Conservation (phyloP, 2,113 vertebrate species). For the Suncus etruscus region DNA sequence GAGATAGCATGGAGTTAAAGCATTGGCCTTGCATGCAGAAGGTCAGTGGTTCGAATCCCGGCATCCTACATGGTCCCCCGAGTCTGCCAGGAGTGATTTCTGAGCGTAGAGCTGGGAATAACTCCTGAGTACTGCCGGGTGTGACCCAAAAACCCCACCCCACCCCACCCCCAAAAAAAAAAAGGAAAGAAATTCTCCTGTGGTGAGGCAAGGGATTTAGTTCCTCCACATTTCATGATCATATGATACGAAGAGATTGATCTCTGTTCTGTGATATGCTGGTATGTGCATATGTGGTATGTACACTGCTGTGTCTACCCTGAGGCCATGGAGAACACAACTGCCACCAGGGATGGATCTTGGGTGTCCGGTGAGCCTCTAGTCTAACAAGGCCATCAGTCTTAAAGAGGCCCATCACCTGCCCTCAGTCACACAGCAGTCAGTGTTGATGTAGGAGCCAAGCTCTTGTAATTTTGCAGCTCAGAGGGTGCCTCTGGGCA, state of each 20-base stretch:
- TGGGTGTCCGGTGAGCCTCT: not conserved
- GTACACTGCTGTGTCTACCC: rapidly evolving
- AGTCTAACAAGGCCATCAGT: no score
- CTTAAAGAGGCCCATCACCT: not conserved
- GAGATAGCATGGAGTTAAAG: no score
- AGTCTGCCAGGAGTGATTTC: no score
- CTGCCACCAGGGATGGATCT: not conserved
- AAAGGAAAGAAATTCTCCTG: no score
- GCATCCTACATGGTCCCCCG: no score
- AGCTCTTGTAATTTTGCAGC: not conserved
- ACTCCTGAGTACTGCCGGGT: no score
- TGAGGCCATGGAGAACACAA: not conserved
- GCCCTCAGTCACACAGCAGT: not conserved
- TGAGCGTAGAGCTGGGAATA: no score
- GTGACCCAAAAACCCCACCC: no score
- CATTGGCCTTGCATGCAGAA: no score
- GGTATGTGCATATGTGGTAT: not conserved
- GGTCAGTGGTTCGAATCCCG: no score
- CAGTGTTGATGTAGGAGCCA: not conserved
- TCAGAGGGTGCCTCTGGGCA: no score
- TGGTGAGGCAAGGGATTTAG: constrained; percentile 26
- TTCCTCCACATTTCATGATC: not conserved
- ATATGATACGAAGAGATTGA: not conserved
- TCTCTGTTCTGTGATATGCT: not conserved
- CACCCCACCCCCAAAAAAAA: no score